A percentile compares a stretch with the other conserved stretches of the same genome.
Evolutionary conservation across 2,888 invertebrate genomes (phyloP).

Genomic region (Himalopsyche anomala): DNA sequence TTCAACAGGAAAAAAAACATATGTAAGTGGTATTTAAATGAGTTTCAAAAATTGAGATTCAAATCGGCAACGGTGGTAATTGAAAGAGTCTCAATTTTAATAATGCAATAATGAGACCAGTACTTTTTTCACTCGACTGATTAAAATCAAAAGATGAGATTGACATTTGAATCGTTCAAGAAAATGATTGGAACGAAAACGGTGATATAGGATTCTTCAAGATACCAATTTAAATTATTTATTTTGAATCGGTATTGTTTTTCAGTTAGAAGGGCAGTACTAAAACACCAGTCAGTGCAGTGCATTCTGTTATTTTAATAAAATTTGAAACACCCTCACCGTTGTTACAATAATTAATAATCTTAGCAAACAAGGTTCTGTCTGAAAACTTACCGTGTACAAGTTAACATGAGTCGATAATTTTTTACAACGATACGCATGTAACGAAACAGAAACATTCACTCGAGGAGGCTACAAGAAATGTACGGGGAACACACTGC

Average conservation of each 20-base stretch:
- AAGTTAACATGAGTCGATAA: neutral
- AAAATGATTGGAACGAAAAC: too few species aligned
- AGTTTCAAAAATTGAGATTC: too few species aligned
- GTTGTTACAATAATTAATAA: slow-evolving; percentile 14
- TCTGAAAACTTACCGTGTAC: neutral
- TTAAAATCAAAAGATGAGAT: too few species aligned
- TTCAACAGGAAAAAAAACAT: too few species aligned
- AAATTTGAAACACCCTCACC: slow-evolving; percentile 2
- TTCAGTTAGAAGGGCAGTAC: slow-evolving; percentile 21
- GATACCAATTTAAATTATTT: too few species aligned
- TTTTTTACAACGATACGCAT: neutral
- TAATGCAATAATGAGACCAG: too few species aligned
- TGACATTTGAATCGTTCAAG: too few species aligned
- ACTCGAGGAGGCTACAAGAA: neutral
- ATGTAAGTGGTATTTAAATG: too few species aligned
- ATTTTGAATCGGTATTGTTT: neutral
- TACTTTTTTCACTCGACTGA: too few species aligned
- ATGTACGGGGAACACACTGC: neutral
- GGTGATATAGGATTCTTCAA: too few species aligned
- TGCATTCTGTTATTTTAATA: slow-evolving; percentile 26
- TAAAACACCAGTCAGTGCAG: slow-evolving; percentile 26
- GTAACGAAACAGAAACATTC: neutral
- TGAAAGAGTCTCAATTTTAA: too few species aligned
- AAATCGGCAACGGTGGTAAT: too few species aligned
- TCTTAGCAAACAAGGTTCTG: slow-evolving; percentile 17